Conservation (phyloP, 2,888 invertebrate species). For the Lasioglossum malachurum region DNA sequence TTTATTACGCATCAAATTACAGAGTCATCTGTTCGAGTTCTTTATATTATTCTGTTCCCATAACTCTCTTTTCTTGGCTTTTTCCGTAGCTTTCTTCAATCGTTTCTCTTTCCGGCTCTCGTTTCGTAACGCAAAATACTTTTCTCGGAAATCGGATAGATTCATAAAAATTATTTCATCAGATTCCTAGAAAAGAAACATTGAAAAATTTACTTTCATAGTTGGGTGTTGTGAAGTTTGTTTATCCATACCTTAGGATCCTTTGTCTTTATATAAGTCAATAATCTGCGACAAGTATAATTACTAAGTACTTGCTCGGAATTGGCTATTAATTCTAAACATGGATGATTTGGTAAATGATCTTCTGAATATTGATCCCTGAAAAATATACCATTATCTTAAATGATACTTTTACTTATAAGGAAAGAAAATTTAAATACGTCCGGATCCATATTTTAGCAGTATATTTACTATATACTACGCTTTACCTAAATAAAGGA, state of each 20-base stretch:
- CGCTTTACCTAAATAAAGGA: conserved; percentile 91
- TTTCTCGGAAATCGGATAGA: conserved; percentile 87
- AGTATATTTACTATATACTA: not conserved
- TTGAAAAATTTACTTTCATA: not conserved
- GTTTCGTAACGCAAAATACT: conserved; percentile 90
- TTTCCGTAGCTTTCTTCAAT: conserved; percentile 84
- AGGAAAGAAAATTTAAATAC: not conserved
- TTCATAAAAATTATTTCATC: conserved; percentile 77
- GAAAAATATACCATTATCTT: conserved; percentile 44
- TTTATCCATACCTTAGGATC: conserved; percentile 84
- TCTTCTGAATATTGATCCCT: conserved; percentile 91
- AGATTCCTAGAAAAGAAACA: conserved; percentile 51
- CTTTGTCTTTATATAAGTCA: conserved; percentile 93
- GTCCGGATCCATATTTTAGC: not conserved
- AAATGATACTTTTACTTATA: not conserved
- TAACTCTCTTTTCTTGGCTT: conserved; percentile 79
- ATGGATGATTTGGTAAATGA: conserved; percentile 92
- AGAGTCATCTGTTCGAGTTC: conserved; percentile 73
- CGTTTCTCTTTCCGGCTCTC: conserved; percentile 88
- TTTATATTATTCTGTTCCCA: conserved; percentile 77
- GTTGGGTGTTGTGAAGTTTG: conserved; percentile 8
- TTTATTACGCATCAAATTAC: conserved; percentile 49
- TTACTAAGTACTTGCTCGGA: conserved; percentile 95
- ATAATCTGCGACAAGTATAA: conserved; percentile 92
- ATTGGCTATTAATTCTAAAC: conserved; percentile 91